phyloP scores from a whole-genome alignment of 2,797 vertebrate species.

The Cyprinella venusta region DNA sequence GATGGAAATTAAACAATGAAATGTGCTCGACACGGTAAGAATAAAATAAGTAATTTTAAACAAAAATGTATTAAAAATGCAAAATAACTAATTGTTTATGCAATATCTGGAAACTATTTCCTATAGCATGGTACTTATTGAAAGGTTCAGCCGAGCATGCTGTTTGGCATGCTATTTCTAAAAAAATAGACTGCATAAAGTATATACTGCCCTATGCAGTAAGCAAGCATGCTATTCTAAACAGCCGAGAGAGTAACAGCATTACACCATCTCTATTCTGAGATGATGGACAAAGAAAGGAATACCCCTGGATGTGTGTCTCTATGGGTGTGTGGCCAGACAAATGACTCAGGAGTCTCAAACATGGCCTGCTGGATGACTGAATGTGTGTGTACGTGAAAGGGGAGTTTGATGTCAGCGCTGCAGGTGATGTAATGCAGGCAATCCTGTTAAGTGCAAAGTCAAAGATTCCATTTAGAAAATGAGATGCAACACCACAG shows the following conservation, averaged over 20 bases:
- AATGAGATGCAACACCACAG: conserved; percentile 55
- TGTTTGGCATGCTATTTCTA: background rate
- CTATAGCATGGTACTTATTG: background rate
- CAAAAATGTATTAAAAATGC: background rate
- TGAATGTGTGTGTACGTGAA: background rate
- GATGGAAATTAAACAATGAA: background rate
- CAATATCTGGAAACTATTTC: background rate
- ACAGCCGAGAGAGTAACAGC: background rate
- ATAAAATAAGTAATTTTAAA: background rate
- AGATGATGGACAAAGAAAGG: conserved; percentile 1
- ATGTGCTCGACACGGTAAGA: background rate
- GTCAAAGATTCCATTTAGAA: conserved; percentile 60
- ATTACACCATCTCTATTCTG: conserved; percentile 19
- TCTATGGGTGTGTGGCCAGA: conserved; percentile 25
- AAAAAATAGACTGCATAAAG: background rate
- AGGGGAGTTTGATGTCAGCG: conserved; percentile 13
- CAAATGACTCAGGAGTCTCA: conserved; percentile 43
- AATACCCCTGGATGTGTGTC: conserved; percentile 10
- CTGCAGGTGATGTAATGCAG: conserved; percentile 59
- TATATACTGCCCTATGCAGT: background rate
- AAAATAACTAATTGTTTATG: background rate
- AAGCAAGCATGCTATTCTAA: conserved; percentile 5
- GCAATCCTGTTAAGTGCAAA: conserved; percentile 64
- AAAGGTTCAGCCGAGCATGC: background rate
- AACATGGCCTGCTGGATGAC: conserved; percentile 3